Conservation (phyloP, 1,140 invertebrate genomes). For the Plectrocnemia conspersa region DNA sequence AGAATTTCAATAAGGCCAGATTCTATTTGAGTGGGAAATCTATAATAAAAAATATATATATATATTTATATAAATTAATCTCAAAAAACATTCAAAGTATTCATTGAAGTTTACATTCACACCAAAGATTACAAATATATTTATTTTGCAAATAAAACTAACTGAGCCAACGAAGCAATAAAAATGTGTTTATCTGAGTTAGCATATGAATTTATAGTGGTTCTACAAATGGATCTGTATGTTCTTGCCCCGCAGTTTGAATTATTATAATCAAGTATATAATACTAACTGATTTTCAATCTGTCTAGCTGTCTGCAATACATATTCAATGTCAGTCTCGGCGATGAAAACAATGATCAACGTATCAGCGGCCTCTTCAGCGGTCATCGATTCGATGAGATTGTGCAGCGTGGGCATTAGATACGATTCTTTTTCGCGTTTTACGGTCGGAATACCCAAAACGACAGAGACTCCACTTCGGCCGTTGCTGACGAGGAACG, state of each 20-base stretch:
- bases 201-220: not conserved
- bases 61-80: too few relatives aligned
- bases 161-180: too few relatives aligned
- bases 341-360: constrained; percentile 89
- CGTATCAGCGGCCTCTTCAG: constrained; percentile 71
- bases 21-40: constrained; percentile 72
- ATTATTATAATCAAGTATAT: constrained; percentile 9
- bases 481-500: constrained; percentile 70
- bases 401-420: constrained; percentile 84
- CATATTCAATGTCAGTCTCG: constrained; percentile 73
- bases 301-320: constrained; percentile 65
- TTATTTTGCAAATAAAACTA: too few relatives aligned
- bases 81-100: too few relatives aligned
- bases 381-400: constrained; percentile 74
- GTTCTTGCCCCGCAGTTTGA: too few relatives aligned
- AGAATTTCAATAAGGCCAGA: constrained; percentile 86
- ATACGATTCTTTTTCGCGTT: constrained; percentile 83
- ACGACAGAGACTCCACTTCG: constrained; percentile 75
- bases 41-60: constrained; percentile 50
- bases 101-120: too few relatives aligned
- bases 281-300: constrained; percentile 67
- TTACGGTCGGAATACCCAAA: constrained; percentile 80
- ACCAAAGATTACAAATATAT: too few relatives aligned
- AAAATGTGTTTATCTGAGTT: not conserved
- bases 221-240: not conserved